Evolutionary conservation across 1,140 invertebrate genomes (phyloP).

Genomic region (Odontomachus brunneus): DNA sequence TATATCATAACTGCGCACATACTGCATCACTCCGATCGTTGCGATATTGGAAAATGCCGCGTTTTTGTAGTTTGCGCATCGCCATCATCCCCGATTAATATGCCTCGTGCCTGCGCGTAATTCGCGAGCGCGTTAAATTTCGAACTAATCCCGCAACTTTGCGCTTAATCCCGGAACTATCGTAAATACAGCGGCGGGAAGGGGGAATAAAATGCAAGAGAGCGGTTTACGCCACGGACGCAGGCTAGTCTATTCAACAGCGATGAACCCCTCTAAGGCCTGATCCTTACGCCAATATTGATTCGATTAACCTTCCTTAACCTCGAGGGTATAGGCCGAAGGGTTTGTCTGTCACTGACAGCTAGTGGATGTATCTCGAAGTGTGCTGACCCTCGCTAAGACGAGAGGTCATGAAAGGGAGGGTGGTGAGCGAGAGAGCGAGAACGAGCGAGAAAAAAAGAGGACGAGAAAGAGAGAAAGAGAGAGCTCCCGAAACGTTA

Average conservation of each 20-base stretch:
- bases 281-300: conserved; percentile 55
- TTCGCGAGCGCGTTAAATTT: conserved; percentile 15
- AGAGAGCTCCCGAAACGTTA: neutral
- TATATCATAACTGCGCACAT: no score
- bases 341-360: conserved; percentile 51
- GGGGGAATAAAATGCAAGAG: conserved; percentile 48
- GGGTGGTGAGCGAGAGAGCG: neutral
- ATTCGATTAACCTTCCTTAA: conserved; percentile 60
- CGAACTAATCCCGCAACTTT: neutral
- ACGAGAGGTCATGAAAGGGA: conserved; percentile 25
- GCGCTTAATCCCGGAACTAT: conserved; percentile 26
- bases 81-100: neutral
- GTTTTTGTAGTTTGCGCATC: no score
- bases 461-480: no score
- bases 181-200: neutral
- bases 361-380: conserved; percentile 41
- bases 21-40: no score
- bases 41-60: no score
- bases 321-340: conserved; percentile 17
- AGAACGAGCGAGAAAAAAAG: no score
- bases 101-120: neutral
- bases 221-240: conserved; percentile 18
- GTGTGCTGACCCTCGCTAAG: conserved; percentile 42
- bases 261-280: conserved; percentile 28
- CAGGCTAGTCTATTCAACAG: conserved; percentile 35